Evolutionary conservation across 2,888 invertebrate species (phyloP).

Genomic region (Endomychus coccineus): DNA sequence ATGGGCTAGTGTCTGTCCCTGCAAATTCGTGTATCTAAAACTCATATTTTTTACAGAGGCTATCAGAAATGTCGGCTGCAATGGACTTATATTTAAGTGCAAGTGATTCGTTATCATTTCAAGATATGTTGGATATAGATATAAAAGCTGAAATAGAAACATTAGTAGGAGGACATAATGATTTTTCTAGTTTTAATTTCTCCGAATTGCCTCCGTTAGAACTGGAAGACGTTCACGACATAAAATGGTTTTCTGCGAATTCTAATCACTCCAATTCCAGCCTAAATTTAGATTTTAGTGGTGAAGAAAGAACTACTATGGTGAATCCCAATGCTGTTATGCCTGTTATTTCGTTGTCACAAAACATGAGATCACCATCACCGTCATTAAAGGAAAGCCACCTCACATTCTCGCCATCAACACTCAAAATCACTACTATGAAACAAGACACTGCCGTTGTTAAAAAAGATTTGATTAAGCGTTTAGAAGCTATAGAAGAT

Average conservation of each 20-base stretch:
- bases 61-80: conserved; percentile 35
- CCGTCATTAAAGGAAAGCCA: conserved; percentile 63
- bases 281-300: conserved; percentile 60
- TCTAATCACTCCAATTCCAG: conserved; percentile 56
- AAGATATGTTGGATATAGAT: conserved; percentile 86
- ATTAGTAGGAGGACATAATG: conserved; percentile 64
- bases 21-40: no score
- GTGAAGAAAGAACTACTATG: conserved; percentile 66
- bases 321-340: conserved; percentile 88
- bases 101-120: conserved; percentile 58
- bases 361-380: conserved; percentile 48
- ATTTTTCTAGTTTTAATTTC: conserved; percentile 55
- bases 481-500: conserved; percentile 43
- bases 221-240: conserved; percentile 57
- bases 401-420: conserved; percentile 63
- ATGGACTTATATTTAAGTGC: conserved; percentile 51
- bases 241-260: conserved; percentile 48
- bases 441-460: conserved; percentile 48
- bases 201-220: conserved; percentile 58
- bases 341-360: conserved; percentile 59
- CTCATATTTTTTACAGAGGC: conserved; percentile 8
- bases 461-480: conserved; percentile 58
- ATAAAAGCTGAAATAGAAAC: conserved; percentile 80
- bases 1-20: no score
- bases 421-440: conserved; percentile 56